Percentiles rank a stretch among this genome's conserved stretches.
These are phyloP conservation scores for Silurus glanis DNA, from an alignment of 2,113 vertebrate genomes.

Conservation along the genomic window DNA sequence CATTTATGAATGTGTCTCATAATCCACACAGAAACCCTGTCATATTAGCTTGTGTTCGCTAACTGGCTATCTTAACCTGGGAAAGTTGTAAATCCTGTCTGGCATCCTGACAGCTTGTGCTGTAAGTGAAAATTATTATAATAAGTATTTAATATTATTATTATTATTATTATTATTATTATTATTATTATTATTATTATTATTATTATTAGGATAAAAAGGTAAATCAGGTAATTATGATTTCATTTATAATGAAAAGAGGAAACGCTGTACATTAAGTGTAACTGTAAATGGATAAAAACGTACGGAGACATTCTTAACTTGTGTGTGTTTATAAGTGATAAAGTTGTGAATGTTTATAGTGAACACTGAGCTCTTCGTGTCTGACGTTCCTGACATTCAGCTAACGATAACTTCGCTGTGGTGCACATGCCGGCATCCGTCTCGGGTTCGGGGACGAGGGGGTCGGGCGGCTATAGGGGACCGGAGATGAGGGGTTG, in stretches of 20 bases:
- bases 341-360: background rate
- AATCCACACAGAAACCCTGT: too few relatives aligned
- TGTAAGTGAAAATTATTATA: background rate
- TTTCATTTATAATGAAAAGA: too few relatives aligned
- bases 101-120: background rate
- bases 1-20: too few relatives aligned
- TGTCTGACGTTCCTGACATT: constrained; percentile 41
- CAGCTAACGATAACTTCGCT: constrained; percentile 52
- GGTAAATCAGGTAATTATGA: too few relatives aligned
- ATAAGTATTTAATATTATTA: too few relatives aligned
- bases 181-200: too few relatives aligned
- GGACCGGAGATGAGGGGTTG: too few relatives aligned
- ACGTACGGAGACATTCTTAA: too few relatives aligned
- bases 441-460: constrained; percentile 26
- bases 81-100: background rate
- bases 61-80: background rate
- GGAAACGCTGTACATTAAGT: background rate
- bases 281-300: background rate
- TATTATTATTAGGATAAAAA: too few relatives aligned
- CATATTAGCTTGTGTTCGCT: background rate
- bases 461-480: too few relatives aligned
- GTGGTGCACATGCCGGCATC: constrained; percentile 33
- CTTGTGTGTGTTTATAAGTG: background rate
- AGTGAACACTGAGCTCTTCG: constrained; percentile 30
- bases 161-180: too few relatives aligned